phyloP scores from a whole-genome alignment of 2,888 invertebrate genomes.

The Cheilosia urbana region DNA sequence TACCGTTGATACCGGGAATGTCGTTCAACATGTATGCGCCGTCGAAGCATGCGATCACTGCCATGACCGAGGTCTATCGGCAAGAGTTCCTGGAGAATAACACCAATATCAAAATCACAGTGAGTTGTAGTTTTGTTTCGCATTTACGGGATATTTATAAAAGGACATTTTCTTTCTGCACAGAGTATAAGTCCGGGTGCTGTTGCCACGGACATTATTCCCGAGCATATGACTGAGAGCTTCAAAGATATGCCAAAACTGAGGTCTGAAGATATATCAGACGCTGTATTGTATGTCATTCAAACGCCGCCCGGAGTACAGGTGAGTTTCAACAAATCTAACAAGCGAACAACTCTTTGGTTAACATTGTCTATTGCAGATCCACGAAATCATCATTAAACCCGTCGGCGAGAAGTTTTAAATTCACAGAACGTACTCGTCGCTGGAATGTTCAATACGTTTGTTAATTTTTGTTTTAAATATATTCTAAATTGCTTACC shows the following conservation, averaged over 20 bases:
- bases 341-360: background rate
- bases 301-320: conserved; percentile 81
- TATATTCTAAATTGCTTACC: background rate
- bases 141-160: background rate
- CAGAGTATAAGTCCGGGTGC: conserved; percentile 82
- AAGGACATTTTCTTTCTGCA: conserved; percentile 1
- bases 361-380: conserved; percentile 29
- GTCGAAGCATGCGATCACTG: conserved; percentile 83
- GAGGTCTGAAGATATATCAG: conserved; percentile 80
- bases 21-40: conserved; percentile 83
- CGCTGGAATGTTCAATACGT: background rate
- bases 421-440: background rate
- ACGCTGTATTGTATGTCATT: conserved; percentile 81
- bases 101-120: conserved; percentile 81
- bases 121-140: conserved; percentile 54
- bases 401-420: conserved; percentile 79
- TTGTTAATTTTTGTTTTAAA: background rate
- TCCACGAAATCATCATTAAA: conserved; percentile 76
- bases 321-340: conserved; percentile 73
- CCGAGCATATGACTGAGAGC: conserved; percentile 80
- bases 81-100: conserved; percentile 82
- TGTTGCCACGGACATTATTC: conserved; percentile 82
- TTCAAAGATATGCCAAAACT: conserved; percentile 79
- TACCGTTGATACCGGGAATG: conserved; percentile 80
- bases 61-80: conserved; percentile 82